Conservation (phyloP, 1,140 invertebrate species). For the Drosophila pandora region DNA sequence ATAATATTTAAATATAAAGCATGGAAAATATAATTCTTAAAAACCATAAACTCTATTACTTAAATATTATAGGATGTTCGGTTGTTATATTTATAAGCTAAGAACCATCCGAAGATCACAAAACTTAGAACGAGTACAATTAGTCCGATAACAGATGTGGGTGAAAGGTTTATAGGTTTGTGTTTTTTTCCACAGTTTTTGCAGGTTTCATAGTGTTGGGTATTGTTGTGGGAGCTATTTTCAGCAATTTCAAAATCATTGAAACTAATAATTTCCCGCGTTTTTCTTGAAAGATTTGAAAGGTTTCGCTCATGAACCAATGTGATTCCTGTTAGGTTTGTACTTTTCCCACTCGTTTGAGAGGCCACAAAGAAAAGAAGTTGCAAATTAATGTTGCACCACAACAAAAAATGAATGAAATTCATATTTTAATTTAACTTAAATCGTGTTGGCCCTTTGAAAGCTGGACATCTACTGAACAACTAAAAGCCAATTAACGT, state of each 20-base stretch:
- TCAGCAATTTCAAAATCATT: not conserved
- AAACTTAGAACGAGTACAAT: not conserved
- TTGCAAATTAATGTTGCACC: not conserved
- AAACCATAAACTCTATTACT: not conserved
- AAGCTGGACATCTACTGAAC: constrained; percentile 1
- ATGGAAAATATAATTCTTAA: not conserved
- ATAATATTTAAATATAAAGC: not conserved
- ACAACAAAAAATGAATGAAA: not conserved
- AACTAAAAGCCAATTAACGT: not conserved
- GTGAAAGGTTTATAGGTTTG: not conserved
- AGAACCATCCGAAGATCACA: not conserved
- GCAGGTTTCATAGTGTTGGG: too few relatives aligned
- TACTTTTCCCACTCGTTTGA: not conserved
- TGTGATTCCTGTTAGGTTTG: not conserved
- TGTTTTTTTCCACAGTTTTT: not conserved
- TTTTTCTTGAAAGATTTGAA: not conserved
- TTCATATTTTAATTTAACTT: not conserved
- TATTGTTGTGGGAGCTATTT: too few relatives aligned
- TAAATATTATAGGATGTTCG: constrained; percentile 6
- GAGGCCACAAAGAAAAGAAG: not conserved
- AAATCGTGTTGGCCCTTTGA: not conserved
- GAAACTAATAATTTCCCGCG: not conserved
- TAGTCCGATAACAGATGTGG: not conserved
- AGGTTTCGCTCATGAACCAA: not conserved
- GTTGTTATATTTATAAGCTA: constrained; percentile 6